Evolutionary conservation across 2,113 vertebrate species (phyloP).

Genomic region (Platichthys flesus): DNA sequence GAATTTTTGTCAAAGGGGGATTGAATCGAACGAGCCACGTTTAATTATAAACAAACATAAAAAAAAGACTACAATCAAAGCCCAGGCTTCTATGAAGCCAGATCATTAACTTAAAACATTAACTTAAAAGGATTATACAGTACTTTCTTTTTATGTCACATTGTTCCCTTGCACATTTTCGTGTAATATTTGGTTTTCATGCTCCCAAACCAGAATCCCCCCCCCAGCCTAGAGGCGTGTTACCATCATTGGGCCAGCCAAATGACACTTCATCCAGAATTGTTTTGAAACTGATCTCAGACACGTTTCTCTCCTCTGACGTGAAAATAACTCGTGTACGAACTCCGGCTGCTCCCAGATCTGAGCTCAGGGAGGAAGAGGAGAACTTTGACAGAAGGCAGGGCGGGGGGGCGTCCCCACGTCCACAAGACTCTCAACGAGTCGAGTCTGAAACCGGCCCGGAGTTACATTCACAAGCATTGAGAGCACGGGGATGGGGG

Average conservation of each 20-base stretch:
- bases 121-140: constrained; percentile 35
- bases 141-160: constrained; percentile 17
- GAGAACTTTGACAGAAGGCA: constrained; percentile 1
- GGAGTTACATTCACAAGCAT: constrained; percentile 65
- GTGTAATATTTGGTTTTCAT: constrained; percentile 64
- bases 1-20: not conserved
- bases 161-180: constrained; percentile 22
- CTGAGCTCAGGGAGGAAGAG: not conserved
- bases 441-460: constrained; percentile 27
- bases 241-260: constrained; percentile 82
- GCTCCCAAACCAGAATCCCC: constrained; percentile 37
- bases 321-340: constrained; percentile 9
- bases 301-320: constrained; percentile 8
- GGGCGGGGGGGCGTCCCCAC: constrained; percentile 3
- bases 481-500: not conserved
- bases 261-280: constrained; percentile 74
- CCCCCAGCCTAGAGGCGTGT: constrained; percentile 14
- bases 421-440: constrained; percentile 2
- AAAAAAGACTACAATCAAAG: constrained; percentile 14
- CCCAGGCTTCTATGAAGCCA: constrained; percentile 8
- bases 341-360: not conserved
- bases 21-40: constrained; percentile 3
- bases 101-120: constrained; percentile 30
- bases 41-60: constrained; percentile 16
- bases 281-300: constrained; percentile 32